phyloP scores from a whole-genome alignment of 2,797 vertebrate genomes.

The Chanos chanos region DNA sequence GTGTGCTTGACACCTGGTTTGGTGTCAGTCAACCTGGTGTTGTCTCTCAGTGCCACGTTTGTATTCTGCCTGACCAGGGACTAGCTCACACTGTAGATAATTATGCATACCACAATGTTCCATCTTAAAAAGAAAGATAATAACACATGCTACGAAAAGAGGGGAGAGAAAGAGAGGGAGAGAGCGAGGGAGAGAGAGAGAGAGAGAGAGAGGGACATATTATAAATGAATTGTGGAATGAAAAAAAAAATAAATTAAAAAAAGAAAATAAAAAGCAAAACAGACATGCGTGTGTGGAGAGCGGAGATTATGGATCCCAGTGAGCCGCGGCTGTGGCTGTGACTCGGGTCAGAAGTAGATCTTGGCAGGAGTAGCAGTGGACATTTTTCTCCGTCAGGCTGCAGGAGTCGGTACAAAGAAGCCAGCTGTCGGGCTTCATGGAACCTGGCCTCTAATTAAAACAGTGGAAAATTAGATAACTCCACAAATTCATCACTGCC shows the following conservation, averaged over 20 bases:
- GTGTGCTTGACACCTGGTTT: conserved; percentile 62
- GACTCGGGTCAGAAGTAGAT: conserved; percentile 78
- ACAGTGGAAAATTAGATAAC: conserved; percentile 99
- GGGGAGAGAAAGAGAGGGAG: too few relatives aligned
- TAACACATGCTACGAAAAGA: too few relatives aligned
- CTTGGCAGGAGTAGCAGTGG: conserved; percentile 76
- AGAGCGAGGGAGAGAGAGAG: conserved; percentile 47
- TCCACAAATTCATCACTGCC: conserved; percentile 94
- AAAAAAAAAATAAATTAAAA: conserved; percentile 54
- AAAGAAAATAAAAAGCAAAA: conserved; percentile 61
- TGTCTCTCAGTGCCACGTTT: conserved; percentile 66
- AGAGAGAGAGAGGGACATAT: conserved; percentile 51
- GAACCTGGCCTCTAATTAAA: conserved; percentile 97
- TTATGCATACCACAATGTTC: conserved; percentile 59
- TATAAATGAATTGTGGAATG: conserved; percentile 43
- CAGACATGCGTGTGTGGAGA: conserved; percentile 73
- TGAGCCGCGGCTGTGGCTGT: conserved; percentile 61
- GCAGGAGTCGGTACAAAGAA: conserved; percentile 86
- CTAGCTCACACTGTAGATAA: conserved; percentile 59
- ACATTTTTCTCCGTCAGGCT: conserved; percentile 97
- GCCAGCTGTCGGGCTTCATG: conserved; percentile 93
- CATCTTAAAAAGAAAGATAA: conserved; percentile 63
- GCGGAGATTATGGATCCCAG: conserved; percentile 74
- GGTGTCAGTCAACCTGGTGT: conserved; percentile 61
- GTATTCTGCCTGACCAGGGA: conserved; percentile 70